Evolutionary conservation across 2,113 vertebrate species (phyloP).

Genomic region (Microcebus lehilahytsara): DNA sequence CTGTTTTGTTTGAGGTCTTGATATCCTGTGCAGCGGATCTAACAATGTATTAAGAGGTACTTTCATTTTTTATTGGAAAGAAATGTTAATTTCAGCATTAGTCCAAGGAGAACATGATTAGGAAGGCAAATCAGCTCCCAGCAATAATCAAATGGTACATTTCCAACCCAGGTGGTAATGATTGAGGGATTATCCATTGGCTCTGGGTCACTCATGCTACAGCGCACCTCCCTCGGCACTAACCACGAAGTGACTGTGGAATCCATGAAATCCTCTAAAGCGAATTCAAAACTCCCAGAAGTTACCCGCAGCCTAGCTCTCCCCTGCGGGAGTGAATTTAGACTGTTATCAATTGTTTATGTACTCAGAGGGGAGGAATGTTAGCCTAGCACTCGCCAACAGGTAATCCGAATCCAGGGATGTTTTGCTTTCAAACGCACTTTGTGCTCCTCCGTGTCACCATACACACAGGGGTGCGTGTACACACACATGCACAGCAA

Average conservation of each 20-base stretch:
- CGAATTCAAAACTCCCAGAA: background rate
- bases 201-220: background rate
- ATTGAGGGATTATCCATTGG: background rate
- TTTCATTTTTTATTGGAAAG: conserved; percentile 13
- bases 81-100: background rate
- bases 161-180: background rate
- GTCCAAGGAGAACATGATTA: background rate
- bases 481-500: background rate
- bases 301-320: background rate
- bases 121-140: background rate
- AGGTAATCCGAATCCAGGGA: background rate
- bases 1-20: background rate
- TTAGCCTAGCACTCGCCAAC: background rate
- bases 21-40: background rate
- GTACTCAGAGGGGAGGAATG: background rate
- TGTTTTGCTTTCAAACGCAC: background rate
- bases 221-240: background rate
- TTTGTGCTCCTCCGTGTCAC: background rate
- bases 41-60: background rate
- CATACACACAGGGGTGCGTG: background rate
- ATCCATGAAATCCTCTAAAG: background rate
- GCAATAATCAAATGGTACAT: background rate
- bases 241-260: background rate
- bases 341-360: background rate
- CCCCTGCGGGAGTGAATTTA: background rate